These are phyloP conservation scores for Isaurus tuberculatus DNA, from an alignment of 92 coral and sea anemone species.

Conservation along the genomic window DNA sequence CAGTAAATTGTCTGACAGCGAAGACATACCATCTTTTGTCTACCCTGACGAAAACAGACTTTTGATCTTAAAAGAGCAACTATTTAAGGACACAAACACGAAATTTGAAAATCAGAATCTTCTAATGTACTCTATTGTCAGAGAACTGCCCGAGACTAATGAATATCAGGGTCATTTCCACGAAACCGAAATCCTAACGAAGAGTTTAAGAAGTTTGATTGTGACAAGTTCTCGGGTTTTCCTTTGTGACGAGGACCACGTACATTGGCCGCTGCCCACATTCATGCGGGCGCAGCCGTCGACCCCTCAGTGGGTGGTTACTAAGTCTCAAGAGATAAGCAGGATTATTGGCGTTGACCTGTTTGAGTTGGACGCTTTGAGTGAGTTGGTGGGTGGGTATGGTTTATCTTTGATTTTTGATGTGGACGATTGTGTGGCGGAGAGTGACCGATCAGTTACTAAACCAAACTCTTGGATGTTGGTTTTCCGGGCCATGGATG, in stretches of 20 bases:
- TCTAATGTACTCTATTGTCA: constrained; percentile 89
- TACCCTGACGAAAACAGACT: constrained; percentile 83
- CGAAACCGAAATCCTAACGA: constrained; percentile 77
- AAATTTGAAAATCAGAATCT: constrained; percentile 66
- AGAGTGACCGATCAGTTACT: constrained; percentile 54
- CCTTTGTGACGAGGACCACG: constrained; percentile 97
- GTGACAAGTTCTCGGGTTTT: constrained; percentile 87
- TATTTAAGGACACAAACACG: constrained; percentile 51
- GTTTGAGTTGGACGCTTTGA: constrained; percentile 69
- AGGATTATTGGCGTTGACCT: constrained; percentile 90
- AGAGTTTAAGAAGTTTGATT: constrained; percentile 84
- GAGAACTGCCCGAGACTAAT: constrained; percentile 76
- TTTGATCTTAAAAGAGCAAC: constrained; percentile 66
- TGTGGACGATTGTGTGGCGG: constrained; percentile 64
- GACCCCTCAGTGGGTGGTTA: constrained; percentile 98
- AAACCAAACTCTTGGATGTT: constrained; percentile 82
- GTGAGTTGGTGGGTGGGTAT: constrained; percentile 79
- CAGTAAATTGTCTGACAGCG: constrained; percentile 64
- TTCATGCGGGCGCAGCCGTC: constrained; percentile 93
- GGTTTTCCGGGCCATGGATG: constrained; percentile 84
- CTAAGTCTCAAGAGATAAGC: constrained; percentile 80
- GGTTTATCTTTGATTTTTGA: constrained; percentile 91
- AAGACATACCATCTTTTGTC: constrained; percentile 61
- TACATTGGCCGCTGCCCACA: constrained; percentile 98
- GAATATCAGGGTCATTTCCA: constrained; percentile 46